Evolutionary conservation across 1,140 invertebrate genomes (phyloP), one percentile per base, ranked within the genome.

Genomic region (Drosophila bocqueti): DNA sequence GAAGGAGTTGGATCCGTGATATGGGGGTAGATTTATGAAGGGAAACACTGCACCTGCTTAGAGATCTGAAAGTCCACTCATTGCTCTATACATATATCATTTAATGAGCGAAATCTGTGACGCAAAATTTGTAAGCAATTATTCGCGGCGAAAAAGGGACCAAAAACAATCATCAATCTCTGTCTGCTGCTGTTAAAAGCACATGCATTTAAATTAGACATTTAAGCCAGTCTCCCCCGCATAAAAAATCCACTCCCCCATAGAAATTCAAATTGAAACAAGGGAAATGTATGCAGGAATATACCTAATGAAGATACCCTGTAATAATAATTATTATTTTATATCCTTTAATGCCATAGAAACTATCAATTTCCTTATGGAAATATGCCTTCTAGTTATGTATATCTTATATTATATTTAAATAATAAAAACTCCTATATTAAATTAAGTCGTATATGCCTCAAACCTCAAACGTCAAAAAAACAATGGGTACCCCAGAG

Each of bases 171-270:
- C 91, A 92, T 92, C 90, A 92, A 92, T 92, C 90, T 92, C 83
- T 92, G 91, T 92, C 90, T 76, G 58, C 76, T 71, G 78, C 82
- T 86, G 82, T 91, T 85, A 91, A 91, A 83, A 92, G 81, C 81
- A 85, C 87, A 92, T 92, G 91, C 91, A 92, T 92, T 92, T 92
- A 92, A 92, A 92, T 92, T 92, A 92, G 86, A 91, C 91, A 92
- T 92, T 92, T 91, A 92, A 92, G 79, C 61, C 73, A 77, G 64
- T 21, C 49, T 64, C 60, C 61, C 46, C 49, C 59, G 29, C 60
- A 21, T 31, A 36, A 26, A 81, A 16, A 34, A 52, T 47, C 31
- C 34, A 55, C 42, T 36, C 40, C 63, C 67, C 38, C 47, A 52
- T 38, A 36, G 11, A 24, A 31, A 64, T 67, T 36, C 15, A 67